phyloP scores from a whole-genome alignment of 2,113 vertebrate species.

The Plecotus auritus region DNA sequence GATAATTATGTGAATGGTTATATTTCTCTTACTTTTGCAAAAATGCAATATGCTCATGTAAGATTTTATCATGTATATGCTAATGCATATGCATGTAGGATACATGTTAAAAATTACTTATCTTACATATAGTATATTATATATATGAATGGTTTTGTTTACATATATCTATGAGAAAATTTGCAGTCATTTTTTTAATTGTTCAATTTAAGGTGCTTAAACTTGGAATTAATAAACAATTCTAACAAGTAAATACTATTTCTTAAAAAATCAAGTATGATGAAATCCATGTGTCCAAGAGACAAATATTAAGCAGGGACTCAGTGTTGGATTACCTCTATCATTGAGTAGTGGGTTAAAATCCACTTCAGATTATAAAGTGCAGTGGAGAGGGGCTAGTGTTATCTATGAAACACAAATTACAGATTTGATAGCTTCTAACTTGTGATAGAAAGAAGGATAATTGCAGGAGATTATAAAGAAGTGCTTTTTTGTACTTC shows the following conservation, averaged over 20 bases:
- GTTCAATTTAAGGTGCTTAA: not conserved
- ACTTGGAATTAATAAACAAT: not conserved
- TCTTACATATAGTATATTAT: not conserved
- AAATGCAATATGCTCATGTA: not conserved
- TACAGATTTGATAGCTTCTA: not conserved
- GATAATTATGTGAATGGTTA: not conserved
- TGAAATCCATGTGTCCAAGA: not conserved
- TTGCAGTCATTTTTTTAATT: not conserved
- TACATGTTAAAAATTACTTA: not conserved
- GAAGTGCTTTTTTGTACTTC: not conserved
- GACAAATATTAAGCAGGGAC: not conserved
- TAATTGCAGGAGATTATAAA: not conserved
- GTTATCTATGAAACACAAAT: not conserved
- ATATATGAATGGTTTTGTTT: not conserved
- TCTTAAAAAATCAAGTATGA: not conserved
- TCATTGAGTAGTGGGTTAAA: not conserved
- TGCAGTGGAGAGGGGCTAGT: not conserved
- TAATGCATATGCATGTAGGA: not conserved
- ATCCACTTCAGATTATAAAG: not conserved
- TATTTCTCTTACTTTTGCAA: not conserved
- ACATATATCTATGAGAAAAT: not conserved
- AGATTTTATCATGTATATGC: not conserved
- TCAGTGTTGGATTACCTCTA: not conserved
- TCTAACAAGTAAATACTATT: not conserved
- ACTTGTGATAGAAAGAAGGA: not conserved